Evolutionary conservation across 2,113 vertebrate genomes (phyloP).

Genomic region (Gadus macrocephalus): DNA sequence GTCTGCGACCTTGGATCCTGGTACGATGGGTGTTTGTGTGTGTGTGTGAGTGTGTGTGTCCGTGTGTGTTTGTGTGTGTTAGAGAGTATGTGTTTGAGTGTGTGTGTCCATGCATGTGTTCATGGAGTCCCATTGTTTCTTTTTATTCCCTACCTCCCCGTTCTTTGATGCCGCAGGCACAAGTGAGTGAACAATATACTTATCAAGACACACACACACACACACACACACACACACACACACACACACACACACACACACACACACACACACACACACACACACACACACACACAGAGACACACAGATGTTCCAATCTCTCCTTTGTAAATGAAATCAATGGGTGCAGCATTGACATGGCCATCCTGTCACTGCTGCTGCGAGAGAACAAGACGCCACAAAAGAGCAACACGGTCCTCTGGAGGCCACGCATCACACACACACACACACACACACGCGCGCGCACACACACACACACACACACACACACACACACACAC

Average conservation of each 20-base stretch:
- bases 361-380: slow-evolving; percentile 58
- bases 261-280: slow-evolving; percentile 1
- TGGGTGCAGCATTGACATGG: slow-evolving; percentile 53
- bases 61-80: slow-evolving; percentile 6
- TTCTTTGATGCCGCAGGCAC: slow-evolving; percentile 31
- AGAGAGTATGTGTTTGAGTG: neutral
- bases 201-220: slow-evolving; percentile 19
- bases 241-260: slow-evolving; percentile 18
- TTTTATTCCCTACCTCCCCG: slow-evolving; percentile 5
- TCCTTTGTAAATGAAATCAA: slow-evolving; percentile 66
- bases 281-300: too few relatives aligned
- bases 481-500: neutral
- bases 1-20: slow-evolving; percentile 47
- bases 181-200: neutral
- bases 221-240: slow-evolving; percentile 38
- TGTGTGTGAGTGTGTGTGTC: slow-evolving; percentile 7
- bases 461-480: neutral
- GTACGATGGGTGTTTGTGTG: neutral
- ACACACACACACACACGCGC: neutral
- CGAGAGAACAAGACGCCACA: slow-evolving; percentile 57
- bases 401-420: slow-evolving; percentile 55
- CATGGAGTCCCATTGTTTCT: slow-evolving; percentile 23
- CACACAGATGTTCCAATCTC: slow-evolving; percentile 19
- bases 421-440: slow-evolving; percentile 36
- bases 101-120: slow-evolving; percentile 7